Conservation (phyloP, 2,888 invertebrate genomes). For the Bellardia bayeri region DNA sequence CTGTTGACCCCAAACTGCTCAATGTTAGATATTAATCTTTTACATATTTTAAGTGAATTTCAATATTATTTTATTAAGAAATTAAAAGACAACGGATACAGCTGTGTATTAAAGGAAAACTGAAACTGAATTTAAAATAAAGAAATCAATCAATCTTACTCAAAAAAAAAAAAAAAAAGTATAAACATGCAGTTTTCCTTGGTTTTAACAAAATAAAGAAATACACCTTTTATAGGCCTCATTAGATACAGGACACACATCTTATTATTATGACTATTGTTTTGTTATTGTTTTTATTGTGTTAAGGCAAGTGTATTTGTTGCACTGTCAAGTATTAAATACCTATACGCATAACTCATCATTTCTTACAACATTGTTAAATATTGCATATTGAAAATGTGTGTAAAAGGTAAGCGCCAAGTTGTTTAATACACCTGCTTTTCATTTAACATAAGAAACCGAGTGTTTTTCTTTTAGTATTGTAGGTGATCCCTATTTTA, state of each 20-base stretch:
- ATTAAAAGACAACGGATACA: conserved; percentile 51
- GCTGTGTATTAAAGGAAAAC: conserved; percentile 40
- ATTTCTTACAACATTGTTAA: conserved; percentile 59
- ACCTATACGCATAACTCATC: conserved; percentile 62
- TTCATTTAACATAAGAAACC: not conserved
- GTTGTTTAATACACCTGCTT: conserved; percentile 55
- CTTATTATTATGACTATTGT: conserved; percentile 25
- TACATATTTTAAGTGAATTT: conserved; percentile 25
- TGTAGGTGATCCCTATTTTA: conserved; percentile 68
- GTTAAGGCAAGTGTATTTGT: conserved; percentile 46
- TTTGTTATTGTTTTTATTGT: not conserved
- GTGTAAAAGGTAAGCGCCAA: conserved; percentile 57
- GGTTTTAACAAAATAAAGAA: not conserved
- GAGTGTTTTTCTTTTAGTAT: conserved; percentile 20
- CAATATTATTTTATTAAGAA: conserved; percentile 7
- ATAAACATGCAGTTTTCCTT: conserved; percentile 24
- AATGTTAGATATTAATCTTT: conserved; percentile 16
- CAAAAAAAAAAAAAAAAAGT: not conserved
- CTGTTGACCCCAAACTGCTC: conserved; percentile 28
- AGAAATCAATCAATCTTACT: conserved; percentile 69
- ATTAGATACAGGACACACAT: conserved; percentile 70
- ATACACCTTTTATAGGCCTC: conserved; percentile 66
- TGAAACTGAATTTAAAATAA: conserved; percentile 1
- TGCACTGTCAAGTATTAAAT: conserved; percentile 33
- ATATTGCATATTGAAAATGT: conserved; percentile 27